Evolutionary conservation across 2,888 invertebrate genomes (phyloP).

Genomic region (Merodon equestris): DNA sequence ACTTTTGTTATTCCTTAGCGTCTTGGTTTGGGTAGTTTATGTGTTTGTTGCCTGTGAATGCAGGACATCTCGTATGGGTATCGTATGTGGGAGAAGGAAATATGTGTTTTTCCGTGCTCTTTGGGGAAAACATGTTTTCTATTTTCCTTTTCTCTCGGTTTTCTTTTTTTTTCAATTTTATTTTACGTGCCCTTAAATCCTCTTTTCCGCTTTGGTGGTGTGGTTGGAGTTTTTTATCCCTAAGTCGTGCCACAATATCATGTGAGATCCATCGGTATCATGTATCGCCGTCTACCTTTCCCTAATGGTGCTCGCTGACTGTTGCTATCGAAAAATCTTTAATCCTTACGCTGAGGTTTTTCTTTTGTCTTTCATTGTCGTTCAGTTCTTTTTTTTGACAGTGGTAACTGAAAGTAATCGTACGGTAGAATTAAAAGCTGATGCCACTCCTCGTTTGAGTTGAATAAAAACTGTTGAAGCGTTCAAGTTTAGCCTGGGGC

Average conservation of each 20-base stretch:
- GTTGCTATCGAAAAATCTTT: conserved; percentile 3
- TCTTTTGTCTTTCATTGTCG: not conserved
- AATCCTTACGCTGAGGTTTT: conserved; percentile 18
- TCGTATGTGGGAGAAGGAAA: conserved; percentile 8
- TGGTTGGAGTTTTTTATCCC: conserved; percentile 2
- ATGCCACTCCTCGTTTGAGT: too few relatives aligned
- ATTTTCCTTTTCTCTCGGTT: conserved; percentile 1
- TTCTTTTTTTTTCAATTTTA: too few relatives aligned
- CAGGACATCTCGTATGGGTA: too few relatives aligned
- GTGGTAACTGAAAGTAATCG: not conserved
- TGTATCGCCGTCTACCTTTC: not conserved
- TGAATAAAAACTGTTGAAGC: too few relatives aligned
- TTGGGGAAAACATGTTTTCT: conserved; percentile 31
- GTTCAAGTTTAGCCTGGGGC: too few relatives aligned
- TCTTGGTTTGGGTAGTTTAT: conserved; percentile 23
- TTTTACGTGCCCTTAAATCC: conserved; percentile 7
- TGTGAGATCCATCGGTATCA: conserved; percentile 23
- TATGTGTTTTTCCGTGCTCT: conserved; percentile 9
- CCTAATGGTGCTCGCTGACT: not conserved
- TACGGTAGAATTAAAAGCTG: too few relatives aligned
- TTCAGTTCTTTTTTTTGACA: not conserved
- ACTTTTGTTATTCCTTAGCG: conserved; percentile 18
- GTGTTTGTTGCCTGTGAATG: conserved; percentile 8
- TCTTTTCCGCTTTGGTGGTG: conserved; percentile 4
- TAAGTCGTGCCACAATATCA: conserved; percentile 18